Base-by-base conservation (phyloP, 2,797 vertebrate genomes). In the Cheirogaleus major region DNA sequence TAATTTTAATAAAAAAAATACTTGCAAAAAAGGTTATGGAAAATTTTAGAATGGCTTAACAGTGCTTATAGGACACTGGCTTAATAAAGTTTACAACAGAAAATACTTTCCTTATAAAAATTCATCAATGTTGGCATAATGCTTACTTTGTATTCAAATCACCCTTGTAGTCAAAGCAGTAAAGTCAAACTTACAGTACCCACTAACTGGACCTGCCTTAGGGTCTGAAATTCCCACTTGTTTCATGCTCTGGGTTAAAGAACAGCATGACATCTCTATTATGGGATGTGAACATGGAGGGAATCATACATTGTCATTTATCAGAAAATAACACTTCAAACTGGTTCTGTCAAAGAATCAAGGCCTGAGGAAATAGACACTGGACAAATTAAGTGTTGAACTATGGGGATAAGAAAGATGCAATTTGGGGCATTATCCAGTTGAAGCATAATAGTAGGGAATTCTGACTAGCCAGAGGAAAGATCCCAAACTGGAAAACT, bases 91-190 rank as follows among this genome's bases (percentile, higher is more conserved):
- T 80, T 25, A 43, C 17, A 80, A 76, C 32, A 30, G 63, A 61
- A 87, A 94, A 57, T n/a, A 18, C 13, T 93, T 89, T 25, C 61
- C 32, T 85, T 88, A 48, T 43, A 88, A 94, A 65, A 79, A 65
- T 90, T 3, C 57, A 59, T 75, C 35, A 30, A 2, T 52, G 41
- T 80, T 59, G n/a, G 12, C 2, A 2, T 67, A 73, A 83, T 20
- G 32, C 13, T 59, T 63, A 73, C 57, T 81, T 72, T 50, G n/a
- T 25, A 55, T 35, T 48, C 48, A 50, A 67, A 67, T 50, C 20
- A 38, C 61, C 9, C 22, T 18, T 50, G n/a, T 0, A 50, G 22
- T 65, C 23, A 50, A 83, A 67, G 67, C 7, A 48, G 81, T 45
- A 83, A 65, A 65, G 43, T 14, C 20, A 65, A 48, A 63, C 30